Evolutionary conservation across 2,113 vertebrate genomes (phyloP), one percentile per base, ranked within the genome.

Genomic region (Callaeas wilsoni): DNA sequence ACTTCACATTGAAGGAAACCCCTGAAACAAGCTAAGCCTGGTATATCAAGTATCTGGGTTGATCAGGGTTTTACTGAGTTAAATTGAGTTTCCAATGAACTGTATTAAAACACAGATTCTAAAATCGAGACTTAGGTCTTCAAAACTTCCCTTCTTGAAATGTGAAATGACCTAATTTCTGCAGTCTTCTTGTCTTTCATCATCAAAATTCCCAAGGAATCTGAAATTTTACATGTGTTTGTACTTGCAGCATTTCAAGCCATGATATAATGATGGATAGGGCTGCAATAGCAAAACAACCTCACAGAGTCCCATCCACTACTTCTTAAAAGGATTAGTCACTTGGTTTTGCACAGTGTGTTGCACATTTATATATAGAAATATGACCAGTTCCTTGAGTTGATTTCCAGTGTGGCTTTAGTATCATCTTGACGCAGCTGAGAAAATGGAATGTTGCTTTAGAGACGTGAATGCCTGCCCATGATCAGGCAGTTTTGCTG

Each of bases 11-110:
- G 33, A 73, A 69, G 16, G 10, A 95, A 87, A 69, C 5, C 13
- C 16, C 12, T 87, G 37, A 90, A 39, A 65, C 11, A 65, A 87
- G 30, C 2, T 68, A 41, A 26, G 8, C 8, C 57, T 63, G 3
- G 4, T 89, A 27, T 49, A 49, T 50, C 11, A 80, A 62, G 15
- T 23, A 46, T 46, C 23, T 65, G 41, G 16, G 9, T 8, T 77
- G 10, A 30, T 81, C 13, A 29, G 47, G 0, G 2, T 0, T 37
- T 41, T 77, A 68, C 44, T 56, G 1, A 50, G 10, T 56, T 65
- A 30, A 52, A 69, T 4, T 32, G 8, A 26, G 32, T 87, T 77
- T 81, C 35, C 4, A 2, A 15, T 25, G 10, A 59, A 27, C 7
- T 41, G 23, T 37, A 41, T 49, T 73, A 81, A 90, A 50, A 26